phyloP scores from a whole-genome alignment of 2,797 vertebrate genomes.

The Parauchenoglanis ngamensis region DNA sequence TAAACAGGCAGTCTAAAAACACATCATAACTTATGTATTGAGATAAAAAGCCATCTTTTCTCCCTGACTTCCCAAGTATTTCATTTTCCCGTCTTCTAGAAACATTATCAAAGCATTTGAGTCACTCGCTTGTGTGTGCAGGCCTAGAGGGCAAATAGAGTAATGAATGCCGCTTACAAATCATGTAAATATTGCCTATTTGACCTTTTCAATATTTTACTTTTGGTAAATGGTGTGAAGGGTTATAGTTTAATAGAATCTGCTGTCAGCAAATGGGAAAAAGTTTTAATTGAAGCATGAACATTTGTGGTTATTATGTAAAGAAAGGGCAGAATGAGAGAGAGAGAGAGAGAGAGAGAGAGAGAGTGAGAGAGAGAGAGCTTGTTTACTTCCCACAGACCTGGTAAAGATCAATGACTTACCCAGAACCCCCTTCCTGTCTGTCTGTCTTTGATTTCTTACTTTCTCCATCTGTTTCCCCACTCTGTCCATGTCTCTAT shows the following conservation, averaged over 20 bases:
- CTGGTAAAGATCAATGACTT: slow-evolving; percentile 58
- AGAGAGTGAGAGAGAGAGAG: slow-evolving; percentile 49
- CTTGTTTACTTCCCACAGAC: slow-evolving; percentile 62
- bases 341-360: not conserved
- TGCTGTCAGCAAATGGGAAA: slow-evolving; percentile 50
- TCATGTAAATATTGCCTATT: not conserved
- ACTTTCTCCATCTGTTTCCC: slow-evolving; percentile 51
- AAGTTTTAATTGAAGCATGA: slow-evolving; percentile 57
- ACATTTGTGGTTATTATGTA: slow-evolving; percentile 63
- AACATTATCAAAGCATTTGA: not conserved
- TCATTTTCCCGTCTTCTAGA: slow-evolving; percentile 8
- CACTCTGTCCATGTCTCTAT: slow-evolving; percentile 45
- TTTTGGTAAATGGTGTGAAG: not conserved
- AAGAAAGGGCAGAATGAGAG: not conserved
- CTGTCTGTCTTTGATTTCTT: slow-evolving; percentile 39
- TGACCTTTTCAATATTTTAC: slow-evolving; percentile 31
- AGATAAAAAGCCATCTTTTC: not conserved
- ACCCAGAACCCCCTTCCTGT: slow-evolving; percentile 40
- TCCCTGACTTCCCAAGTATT: not conserved
- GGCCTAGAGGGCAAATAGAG: not conserved
- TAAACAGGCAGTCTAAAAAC: not conserved
- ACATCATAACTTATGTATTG: not conserved
- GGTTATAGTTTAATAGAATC: slow-evolving; percentile 30
- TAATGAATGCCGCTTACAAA: slow-evolving; percentile 14
- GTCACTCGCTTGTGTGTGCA: not conserved